phyloP scores from a whole-genome alignment of 2,797 vertebrate species.

The Oreochromis mossambicus region DNA sequence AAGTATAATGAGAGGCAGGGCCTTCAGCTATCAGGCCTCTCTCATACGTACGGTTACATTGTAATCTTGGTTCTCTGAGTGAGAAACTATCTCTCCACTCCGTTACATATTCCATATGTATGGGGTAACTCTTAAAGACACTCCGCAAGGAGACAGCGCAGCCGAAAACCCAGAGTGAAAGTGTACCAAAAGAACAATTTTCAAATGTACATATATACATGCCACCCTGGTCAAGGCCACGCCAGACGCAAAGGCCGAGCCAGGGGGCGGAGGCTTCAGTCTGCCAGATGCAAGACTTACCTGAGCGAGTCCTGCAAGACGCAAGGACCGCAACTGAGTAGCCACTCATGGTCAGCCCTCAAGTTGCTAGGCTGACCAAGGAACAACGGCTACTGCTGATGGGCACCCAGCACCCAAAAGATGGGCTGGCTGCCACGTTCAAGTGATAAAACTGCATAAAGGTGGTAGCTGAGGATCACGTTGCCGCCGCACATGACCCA shows the following conservation, averaged over 20 bases:
- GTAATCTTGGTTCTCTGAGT: neutral
- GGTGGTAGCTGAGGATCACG: neutral
- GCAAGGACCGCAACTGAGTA: neutral
- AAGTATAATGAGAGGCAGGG: neutral
- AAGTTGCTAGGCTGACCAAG: neutral
- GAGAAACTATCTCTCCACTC: neutral
- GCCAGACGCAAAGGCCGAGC: fast-evolving
- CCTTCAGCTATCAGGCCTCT: neutral
- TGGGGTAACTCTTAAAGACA: neutral
- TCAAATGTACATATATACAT: fast-evolving
- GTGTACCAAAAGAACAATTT: neutral
- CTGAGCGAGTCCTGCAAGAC: neutral
- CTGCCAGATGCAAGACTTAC: neutral
- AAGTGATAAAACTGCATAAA: neutral
- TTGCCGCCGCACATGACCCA: fast-evolving
- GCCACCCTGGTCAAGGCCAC: neutral
- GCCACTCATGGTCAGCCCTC: neutral
- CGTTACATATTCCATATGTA: neutral
- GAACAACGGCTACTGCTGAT: fast-evolving
- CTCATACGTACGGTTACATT: fast-evolving
- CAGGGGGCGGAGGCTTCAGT: neutral
- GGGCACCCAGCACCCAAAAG: fast-evolving
- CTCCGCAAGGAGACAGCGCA: neutral
- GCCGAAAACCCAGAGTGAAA: neutral
- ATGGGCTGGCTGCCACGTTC: neutral